phyloP scores from a whole-genome alignment of 37 sponge, comb jelly and placozoan genomes.

The Agelas oroides region DNA sequence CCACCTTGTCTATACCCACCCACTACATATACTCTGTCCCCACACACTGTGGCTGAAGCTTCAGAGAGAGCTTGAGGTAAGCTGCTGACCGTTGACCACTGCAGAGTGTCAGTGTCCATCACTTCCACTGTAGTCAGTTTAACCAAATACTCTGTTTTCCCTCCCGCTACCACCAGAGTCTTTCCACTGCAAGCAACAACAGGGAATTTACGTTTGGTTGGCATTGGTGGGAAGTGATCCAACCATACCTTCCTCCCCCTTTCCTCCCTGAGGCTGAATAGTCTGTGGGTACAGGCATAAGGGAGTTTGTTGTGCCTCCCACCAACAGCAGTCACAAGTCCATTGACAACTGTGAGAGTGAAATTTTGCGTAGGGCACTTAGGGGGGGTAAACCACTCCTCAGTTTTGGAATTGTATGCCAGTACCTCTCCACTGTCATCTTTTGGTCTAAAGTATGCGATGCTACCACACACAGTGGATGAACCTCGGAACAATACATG shows the following conservation, averaged over 20 bases:
- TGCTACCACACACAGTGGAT: neutral
- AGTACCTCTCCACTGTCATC: neutral
- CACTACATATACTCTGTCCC: neutral
- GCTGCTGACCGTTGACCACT: too few species aligned
- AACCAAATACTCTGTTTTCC: neutral
- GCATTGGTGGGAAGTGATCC: constrained; percentile 25
- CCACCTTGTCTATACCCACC: neutral
- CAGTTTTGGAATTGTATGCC: neutral
- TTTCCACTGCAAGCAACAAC: neutral
- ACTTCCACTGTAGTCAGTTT: too few species aligned
- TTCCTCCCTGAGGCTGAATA: neutral
- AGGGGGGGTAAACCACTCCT: neutral
- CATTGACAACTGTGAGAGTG: constrained; percentile 6
- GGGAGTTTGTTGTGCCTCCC: neutral
- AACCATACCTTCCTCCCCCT: neutral
- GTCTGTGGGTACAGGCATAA: neutral
- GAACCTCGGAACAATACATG: neutral
- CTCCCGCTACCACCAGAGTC: constrained; percentile 28
- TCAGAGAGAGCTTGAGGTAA: too few species aligned
- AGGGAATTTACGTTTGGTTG: neutral
- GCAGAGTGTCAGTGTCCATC: too few species aligned
- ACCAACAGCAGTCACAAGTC: constrained; percentile 1
- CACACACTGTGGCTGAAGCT: too few species aligned
- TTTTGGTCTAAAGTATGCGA: neutral
- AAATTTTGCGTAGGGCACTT: neutral